Conservation (phyloP, 2,888 invertebrate species). For the Willowsia nigromaculata region DNA sequence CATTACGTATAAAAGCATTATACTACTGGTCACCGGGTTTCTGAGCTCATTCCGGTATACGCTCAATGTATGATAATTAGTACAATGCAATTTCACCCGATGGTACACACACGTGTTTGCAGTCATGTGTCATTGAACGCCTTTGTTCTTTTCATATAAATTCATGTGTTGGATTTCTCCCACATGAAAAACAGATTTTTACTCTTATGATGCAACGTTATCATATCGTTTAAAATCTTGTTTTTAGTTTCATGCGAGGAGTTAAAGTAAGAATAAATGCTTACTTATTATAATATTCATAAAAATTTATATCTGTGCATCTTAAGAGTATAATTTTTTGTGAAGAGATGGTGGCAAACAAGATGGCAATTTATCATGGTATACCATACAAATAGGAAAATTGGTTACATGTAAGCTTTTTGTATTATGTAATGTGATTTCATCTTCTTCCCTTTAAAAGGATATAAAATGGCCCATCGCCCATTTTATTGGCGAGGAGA, state of each 20-base stretch:
- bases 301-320: background rate
- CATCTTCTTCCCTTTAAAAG: constrained; percentile 46
- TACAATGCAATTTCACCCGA: background rate
- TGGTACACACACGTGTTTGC: constrained; percentile 29
- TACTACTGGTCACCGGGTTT: constrained; percentile 63
- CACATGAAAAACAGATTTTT: background rate
- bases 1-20: background rate
- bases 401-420: background rate
- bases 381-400: constrained; percentile 1
- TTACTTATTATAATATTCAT: background rate
- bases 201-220: background rate
- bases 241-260: background rate
- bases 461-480: constrained; percentile 54
- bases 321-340: background rate
- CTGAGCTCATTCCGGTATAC: constrained; percentile 47
- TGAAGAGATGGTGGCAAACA: background rate
- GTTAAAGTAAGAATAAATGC: background rate
- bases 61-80: background rate
- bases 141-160: background rate
- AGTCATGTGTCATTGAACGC: constrained; percentile 64
- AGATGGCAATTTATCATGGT: constrained; percentile 38
- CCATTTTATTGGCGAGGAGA: constrained; percentile 48
- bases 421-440: constrained; percentile 20
- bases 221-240: background rate
- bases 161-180: background rate